Evolutionary conservation across 2,113 vertebrate genomes (phyloP).

Genomic region (Pseudopipra pipra): DNA sequence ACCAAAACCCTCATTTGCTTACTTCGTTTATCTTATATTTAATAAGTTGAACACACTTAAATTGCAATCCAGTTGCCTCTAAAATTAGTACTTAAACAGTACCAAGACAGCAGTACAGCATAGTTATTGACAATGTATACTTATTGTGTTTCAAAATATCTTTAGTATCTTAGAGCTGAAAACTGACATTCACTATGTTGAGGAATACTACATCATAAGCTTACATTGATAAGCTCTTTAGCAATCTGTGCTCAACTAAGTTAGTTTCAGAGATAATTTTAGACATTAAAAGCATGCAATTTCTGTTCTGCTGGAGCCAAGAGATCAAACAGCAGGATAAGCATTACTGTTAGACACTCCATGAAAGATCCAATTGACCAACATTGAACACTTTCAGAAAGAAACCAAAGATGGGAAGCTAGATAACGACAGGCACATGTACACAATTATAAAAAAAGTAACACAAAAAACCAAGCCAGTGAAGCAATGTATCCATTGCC

Average conservation of each 20-base stretch:
- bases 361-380: neutral
- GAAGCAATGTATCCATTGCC: neutral
- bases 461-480: neutral
- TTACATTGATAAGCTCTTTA: neutral
- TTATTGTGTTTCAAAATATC: neutral
- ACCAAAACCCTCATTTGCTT: neutral
- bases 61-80: neutral
- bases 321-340: slow-evolving; percentile 11
- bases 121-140: neutral
- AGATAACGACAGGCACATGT: neutral
- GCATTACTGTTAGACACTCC: neutral
- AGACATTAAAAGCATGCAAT: neutral
- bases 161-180: neutral
- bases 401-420: neutral
- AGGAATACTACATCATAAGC: neutral
- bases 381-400: neutral
- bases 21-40: neutral
- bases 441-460: neutral
- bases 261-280: slow-evolving; percentile 5
- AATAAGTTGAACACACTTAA: neutral
- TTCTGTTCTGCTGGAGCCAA: neutral
- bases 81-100: neutral
- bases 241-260: neutral
- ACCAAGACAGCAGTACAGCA: neutral
- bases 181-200: neutral